Conservation (phyloP, 2,888 invertebrate genomes). For the Sceliomorpha sp. region DNA sequence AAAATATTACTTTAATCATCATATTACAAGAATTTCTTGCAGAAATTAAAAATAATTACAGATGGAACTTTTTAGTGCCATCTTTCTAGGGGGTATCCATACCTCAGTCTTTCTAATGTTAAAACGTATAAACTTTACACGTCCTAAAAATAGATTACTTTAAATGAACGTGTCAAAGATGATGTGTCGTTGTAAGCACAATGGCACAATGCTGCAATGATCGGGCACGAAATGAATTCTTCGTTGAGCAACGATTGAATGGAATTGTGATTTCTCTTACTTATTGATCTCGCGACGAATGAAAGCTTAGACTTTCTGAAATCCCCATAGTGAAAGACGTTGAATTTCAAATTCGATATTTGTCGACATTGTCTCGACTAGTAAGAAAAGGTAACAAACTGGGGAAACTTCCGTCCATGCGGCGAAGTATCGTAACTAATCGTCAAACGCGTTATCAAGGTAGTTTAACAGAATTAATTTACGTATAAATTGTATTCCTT, state of each 20-base stretch:
- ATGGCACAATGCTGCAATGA: not conserved
- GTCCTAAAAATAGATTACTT: not conserved
- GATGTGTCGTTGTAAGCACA: not conserved
- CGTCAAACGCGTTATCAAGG: no score
- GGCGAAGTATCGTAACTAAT: no score
- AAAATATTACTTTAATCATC: no score
- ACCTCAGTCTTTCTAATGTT: no score
- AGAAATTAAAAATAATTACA: no score
- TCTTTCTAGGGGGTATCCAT: no score
- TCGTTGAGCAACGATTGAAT: constrained; percentile 2
- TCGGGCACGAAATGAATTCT: constrained; percentile 1
- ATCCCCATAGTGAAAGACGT: not conserved
- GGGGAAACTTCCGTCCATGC: not conserved
- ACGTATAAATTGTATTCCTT: no score
- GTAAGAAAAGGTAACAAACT: not conserved
- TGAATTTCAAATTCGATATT: constrained; percentile 5
- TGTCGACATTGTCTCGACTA: not conserved
- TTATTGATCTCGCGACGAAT: not conserved
- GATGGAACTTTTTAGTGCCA: no score
- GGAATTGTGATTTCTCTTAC: not conserved
- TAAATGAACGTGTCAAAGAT: constrained; percentile 1
- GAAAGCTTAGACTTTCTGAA: constrained; percentile 2
- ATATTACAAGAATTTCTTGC: no score
- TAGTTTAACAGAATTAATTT: no score
- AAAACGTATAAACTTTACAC: no score